phyloP scores from a whole-genome alignment of 2,113 vertebrate species.

The Plecotus auritus region DNA sequence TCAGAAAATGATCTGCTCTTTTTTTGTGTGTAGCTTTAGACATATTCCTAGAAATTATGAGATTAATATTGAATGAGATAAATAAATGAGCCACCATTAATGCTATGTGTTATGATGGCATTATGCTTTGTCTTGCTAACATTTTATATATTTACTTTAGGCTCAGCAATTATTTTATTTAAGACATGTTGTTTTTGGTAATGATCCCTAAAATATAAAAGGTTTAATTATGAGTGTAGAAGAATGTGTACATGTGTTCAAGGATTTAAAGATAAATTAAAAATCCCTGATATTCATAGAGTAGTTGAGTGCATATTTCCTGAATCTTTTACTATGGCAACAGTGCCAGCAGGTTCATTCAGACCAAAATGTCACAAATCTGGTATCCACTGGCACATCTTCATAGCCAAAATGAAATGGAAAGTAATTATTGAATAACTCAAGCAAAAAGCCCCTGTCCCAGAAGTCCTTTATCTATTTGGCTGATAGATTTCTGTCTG shows the following conservation, averaged over 20 bases:
- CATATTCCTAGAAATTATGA: background rate
- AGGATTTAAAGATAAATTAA: constrained; percentile 15
- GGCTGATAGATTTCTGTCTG: constrained; percentile 44
- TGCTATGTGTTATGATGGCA: background rate
- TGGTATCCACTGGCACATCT: background rate
- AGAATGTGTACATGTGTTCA: background rate
- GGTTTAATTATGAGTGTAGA: background rate
- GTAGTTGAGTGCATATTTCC: background rate
- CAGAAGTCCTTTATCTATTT: constrained; percentile 11
- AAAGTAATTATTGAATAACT: constrained; percentile 39
- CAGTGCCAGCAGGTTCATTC: background rate
- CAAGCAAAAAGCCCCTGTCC: background rate
- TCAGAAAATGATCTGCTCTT: background rate
- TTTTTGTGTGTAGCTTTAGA: background rate
- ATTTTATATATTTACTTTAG: background rate
- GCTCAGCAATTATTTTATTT: background rate
- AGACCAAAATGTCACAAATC: constrained; percentile 11
- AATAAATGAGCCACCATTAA: constrained; percentile 24
- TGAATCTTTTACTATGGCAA: constrained; percentile 20
- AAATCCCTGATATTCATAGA: constrained; percentile 5
- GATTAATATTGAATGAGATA: background rate
- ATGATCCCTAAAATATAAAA: background rate
- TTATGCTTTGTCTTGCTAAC: background rate
- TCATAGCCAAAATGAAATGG: constrained; percentile 45
- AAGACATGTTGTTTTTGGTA: background rate